Evolutionary conservation across 2,888 invertebrate genomes (phyloP), one percentile per base, ranked within the genome.

Genomic region (Meteorus colon): DNA sequence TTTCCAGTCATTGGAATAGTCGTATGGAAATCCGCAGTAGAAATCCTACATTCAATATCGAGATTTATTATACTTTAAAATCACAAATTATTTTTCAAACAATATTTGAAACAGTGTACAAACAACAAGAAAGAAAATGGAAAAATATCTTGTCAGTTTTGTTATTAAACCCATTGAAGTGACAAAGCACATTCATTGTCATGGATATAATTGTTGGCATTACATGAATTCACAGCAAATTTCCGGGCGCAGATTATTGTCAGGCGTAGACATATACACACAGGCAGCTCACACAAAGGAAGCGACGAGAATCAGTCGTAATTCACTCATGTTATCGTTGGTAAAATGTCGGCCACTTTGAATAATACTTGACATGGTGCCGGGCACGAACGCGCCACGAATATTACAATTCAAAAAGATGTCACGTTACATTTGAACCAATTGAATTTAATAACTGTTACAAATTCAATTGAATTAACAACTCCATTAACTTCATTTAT

Each of bases 301-400:
- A 24, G n/a, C 55, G 55, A 24, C n/a, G 55, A 55, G 19, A 55
- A 55, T 19, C 16, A 19, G n/a, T 19, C 24, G 10, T 55, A 19
- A 55, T 19, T 55, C 55, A 55, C 24, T 55, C 55, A 55, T 55
- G 55, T 55, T 55, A 55, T 55, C 24, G 55, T 55, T 55, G 19
- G 55, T 55, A 55, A 55, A 55, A 19, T 55, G 55, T 19, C 19
- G 19, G 19, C 55, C 55, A 55, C 19, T 19, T 55, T 55, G 55
- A 24, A 55, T 55, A 19, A 55, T 55, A 55, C 19, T 55, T 55
- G 55, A 4, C 4, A 8, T 55, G 19, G 55, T 55, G 10, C 19
- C 55, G 55, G 55, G 55, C 55, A 55, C 55, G 55, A 19, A 55
- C 55, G 8, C n/a, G 10, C n/a, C 19, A 19, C 55, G 19, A 55